phyloP scores from a whole-genome alignment of 2,888 invertebrate genomes.

The Magallana nippona region DNA sequence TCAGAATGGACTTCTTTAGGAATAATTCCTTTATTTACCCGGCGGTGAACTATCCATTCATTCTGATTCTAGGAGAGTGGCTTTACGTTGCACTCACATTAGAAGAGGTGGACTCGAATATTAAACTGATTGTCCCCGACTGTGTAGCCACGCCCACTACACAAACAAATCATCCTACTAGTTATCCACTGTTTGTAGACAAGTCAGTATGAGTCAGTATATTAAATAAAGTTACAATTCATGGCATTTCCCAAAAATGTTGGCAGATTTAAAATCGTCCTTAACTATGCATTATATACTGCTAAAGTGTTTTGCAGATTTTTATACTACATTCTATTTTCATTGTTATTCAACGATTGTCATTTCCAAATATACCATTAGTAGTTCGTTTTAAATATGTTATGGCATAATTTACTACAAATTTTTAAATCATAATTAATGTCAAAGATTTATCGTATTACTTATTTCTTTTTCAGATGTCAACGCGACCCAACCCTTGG shows the following conservation, averaged over 20 bases:
- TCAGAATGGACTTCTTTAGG: constrained; percentile 67
- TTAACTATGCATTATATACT: no score
- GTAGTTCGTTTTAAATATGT: no score
- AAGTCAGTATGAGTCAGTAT: constrained; percentile 62
- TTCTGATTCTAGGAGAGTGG: constrained; percentile 70
- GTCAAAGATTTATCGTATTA: no score
- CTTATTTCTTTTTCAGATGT: constrained; percentile 59
- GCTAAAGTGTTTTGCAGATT: no score
- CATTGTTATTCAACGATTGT: no score
- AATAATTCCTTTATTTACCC: constrained; percentile 63
- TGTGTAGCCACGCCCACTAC: constrained; percentile 71
- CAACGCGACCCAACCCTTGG: constrained; percentile 63
- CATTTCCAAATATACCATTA: no score
- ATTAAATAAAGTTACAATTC: no score
- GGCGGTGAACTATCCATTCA: constrained; percentile 66
- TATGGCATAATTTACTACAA: no score
- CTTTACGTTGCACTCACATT: constrained; percentile 70
- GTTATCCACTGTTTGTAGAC: constrained; percentile 67
- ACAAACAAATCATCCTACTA: constrained; percentile 46
- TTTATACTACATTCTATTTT: no score
- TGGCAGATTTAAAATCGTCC: no score
- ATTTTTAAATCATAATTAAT: no score
- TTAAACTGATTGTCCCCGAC: constrained; percentile 72
- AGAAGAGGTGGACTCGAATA: constrained; percentile 61
- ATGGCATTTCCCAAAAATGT: no score